A percentile compares a stretch with the other conserved stretches of the same genome.
phyloP scores from a whole-genome alignment of 2,797 vertebrate species.

The Antennarius maculatus region DNA sequence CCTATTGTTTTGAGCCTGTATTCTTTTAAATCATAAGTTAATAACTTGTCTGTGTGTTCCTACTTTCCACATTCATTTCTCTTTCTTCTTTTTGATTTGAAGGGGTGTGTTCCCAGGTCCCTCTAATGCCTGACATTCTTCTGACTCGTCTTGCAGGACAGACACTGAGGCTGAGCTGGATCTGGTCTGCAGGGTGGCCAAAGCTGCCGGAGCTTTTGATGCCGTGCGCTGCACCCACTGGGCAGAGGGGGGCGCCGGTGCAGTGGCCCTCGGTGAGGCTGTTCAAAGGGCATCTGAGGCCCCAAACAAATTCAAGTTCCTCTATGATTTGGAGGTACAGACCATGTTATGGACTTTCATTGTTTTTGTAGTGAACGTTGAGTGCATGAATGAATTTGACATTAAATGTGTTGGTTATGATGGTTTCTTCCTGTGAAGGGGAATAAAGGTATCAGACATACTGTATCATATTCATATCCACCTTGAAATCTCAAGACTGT shows the following conservation, averaged over 20 bases:
- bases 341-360: neutral
- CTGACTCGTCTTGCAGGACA: constrained; percentile 78
- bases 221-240: constrained; percentile 92
- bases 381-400: neutral
- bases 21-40: no score
- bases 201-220: constrained; percentile 90
- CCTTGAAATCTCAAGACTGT: neutral
- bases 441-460: neutral
- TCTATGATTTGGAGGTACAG: constrained; percentile 90
- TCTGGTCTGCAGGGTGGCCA: constrained; percentile 86
- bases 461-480: neutral
- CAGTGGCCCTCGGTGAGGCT: constrained; percentile 85
- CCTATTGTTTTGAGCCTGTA: no score
- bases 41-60: no score
- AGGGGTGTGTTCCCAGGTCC: no score
- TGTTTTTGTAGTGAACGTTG: neutral
- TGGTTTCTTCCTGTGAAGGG: neutral
- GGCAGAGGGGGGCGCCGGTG: constrained; percentile 93
- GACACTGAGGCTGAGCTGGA: constrained; percentile 91
- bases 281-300: constrained; percentile 88
- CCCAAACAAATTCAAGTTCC: constrained; percentile 89
- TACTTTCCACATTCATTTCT: neutral
- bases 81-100: neutral
- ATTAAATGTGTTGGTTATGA: neutral
- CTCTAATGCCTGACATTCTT: neutral